Evolutionary conservation across 1,140 invertebrate species (phyloP), one percentile per base, ranked within the genome.

Genomic region (Gryllus bimaculatus): DNA sequence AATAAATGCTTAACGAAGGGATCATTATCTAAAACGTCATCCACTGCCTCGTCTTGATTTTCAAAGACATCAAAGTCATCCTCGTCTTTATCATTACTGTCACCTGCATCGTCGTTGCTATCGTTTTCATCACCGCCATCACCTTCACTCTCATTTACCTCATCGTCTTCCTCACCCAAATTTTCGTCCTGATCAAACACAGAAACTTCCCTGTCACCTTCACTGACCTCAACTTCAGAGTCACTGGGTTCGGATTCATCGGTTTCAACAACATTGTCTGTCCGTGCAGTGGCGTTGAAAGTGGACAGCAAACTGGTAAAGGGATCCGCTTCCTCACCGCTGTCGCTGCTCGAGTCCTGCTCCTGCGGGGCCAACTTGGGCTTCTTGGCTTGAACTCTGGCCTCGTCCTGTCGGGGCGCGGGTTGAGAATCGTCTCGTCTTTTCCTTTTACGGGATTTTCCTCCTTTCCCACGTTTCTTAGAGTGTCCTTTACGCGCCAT

Each of bases 1-100:
- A 86, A 85, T 3, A 92, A 83, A 84, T 93, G 92, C 83, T 89
- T 87, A 13, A 87, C 86, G 85, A 93, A 93, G 10, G 91, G 89
- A 87, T 93, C 92, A 80, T 80, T 82, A 82, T 93, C 92, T 80
- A 80, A 83, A 82, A 87, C 82, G n/a, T 83, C 49, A 26, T 86
- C 84, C 75, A 85, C 83, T 77, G 85, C 87, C 80, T 86, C 74
- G 0, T 48, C 76, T 8, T 48, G 13, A 77, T 48, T 20, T 8
- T 48, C 76, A 66, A 66, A 66, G 3, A 13, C 54, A 66, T 18
- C 18, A 66, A 66, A 66, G 54, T 66, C 54, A 39, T 66, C 18
- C 54, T 13, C 10, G 18, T 13, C 10, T 13, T 66, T 66, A 66
- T 10, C 18, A 66, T 66, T 18, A 66, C 7, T 66, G 54, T 66